Evolutionary conservation across 2,797 vertebrate species (phyloP), one percentile per base, ranked within the genome.

Genomic region (Potorous gilbertii): DNA sequence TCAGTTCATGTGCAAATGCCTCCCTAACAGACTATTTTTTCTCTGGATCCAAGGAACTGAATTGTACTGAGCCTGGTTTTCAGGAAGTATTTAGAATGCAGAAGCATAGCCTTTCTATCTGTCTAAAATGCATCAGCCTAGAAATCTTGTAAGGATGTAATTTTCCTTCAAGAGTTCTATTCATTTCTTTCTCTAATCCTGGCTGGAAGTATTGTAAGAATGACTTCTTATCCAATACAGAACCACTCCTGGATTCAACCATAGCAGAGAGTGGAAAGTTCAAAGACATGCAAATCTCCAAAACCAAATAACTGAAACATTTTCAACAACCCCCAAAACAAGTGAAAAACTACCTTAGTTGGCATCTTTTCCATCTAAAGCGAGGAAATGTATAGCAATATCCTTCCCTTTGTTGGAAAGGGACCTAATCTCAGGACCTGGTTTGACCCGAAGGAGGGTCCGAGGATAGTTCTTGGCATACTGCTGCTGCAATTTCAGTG

Each of bases 221-320:
- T 54, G 55, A 2, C 50, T 96, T 92, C 89, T 94, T 97, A 90
- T 9, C n/a, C 87, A 94, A 52, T 94, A 96, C 57, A 74, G 27
- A 90, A 24, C 54, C 74, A 66, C 31, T 92, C 90, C 56, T 94
- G 92, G 40, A 56, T 34, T 56, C 94, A 96, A 54, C 24, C 46
- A 55, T 3, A 93, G 62, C 55, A 46, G 1, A 57, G 31, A 94
- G 31, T 57, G 8, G 28, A 94, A 94, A 95, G 52, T 66, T n/a
- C 46, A 93, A 54, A 18, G 8, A 16, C 27, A 34, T 95, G 55
- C 62, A 97, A 90, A 95, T 50, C 94, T 59, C 56, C 92, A 74
- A 97, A 94, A 94, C 59, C 95, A 95, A 94, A 93, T 95, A 92
- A 95, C 28, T 95, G 90, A 95, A 93, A 66, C 92, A 57, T 40